Evolutionary conservation across 2,888 invertebrate species (phyloP).

Genomic region (Aphidius colemani): DNA sequence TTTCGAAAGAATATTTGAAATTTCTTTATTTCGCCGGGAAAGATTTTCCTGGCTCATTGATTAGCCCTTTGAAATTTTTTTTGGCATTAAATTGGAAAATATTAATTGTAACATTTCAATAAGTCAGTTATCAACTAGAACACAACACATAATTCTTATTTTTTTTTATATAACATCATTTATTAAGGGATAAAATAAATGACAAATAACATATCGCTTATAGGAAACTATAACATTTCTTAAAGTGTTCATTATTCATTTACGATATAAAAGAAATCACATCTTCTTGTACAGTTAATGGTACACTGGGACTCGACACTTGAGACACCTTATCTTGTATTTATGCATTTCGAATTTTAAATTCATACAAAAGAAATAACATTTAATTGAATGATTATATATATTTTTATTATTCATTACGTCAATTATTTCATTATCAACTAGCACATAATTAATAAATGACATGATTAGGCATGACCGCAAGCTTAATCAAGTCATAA

Average conservation of each 20-base stretch:
- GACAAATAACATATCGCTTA: conserved; percentile 61
- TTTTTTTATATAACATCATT: conserved; percentile 60
- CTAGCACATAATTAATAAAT: conserved; percentile 12
- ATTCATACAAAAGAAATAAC: no score
- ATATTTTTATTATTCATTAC: conserved; percentile 7
- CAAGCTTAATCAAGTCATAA: conserved; percentile 54
- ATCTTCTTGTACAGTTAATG: conserved; percentile 42
- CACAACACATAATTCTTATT: conserved; percentile 17
- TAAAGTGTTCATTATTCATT: conserved; percentile 58
- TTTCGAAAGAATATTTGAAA: no score
- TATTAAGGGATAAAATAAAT: conserved; percentile 61
- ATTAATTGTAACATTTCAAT: no score
- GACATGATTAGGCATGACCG: conserved; percentile 55
- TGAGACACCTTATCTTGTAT: conserved; percentile 11
- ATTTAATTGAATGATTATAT: no score
- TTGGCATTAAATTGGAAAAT: no score
- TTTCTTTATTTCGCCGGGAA: no score
- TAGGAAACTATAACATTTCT: conserved; percentile 61
- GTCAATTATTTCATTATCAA: no score
- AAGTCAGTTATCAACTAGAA: conserved; percentile 7
- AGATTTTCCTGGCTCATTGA: no score
- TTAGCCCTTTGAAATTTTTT: no score
- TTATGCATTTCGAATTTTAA: neutral
- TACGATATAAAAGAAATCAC: conserved; percentile 61
- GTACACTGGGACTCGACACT: conserved; percentile 31